Evolutionary conservation across 2,888 invertebrate genomes (phyloP).

Genomic region (Ochlodes sylvanus): DNA sequence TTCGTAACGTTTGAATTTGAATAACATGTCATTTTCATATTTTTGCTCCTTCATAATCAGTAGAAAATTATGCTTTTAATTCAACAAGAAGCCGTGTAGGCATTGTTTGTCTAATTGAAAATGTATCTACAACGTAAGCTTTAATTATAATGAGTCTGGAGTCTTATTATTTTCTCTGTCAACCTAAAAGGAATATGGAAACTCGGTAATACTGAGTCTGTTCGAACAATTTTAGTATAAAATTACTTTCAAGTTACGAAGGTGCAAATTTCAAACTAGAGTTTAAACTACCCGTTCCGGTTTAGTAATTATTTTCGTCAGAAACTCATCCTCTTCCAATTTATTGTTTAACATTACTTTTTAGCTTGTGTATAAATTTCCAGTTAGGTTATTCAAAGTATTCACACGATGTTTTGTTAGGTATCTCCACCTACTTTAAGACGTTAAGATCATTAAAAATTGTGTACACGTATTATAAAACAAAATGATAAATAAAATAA

Average conservation of each 20-base stretch:
- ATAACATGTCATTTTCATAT: no score
- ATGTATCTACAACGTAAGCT: conserved; percentile 21
- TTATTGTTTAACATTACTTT: not conserved
- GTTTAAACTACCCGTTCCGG: conserved; percentile 7
- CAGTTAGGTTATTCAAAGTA: no score
- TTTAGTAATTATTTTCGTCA: conserved; percentile 13
- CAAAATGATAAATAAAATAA: no score
- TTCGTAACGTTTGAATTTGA: no score
- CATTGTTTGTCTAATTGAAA: conserved; percentile 26
- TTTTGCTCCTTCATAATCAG: no score
- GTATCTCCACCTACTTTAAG: no score
- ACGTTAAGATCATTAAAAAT: no score
- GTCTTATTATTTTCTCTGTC: conserved; percentile 28
- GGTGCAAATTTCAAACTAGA: conserved; percentile 19
- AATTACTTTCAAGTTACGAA: conserved; percentile 31
- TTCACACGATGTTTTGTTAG: no score
- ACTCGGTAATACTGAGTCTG: conserved; percentile 26
- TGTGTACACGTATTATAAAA: no score
- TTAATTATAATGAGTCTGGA: conserved; percentile 31
- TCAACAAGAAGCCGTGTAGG: not conserved
- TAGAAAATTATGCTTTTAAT: not conserved
- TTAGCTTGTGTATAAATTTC: no score
- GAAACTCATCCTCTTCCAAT: conserved; percentile 4
- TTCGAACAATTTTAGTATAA: conserved; percentile 32
- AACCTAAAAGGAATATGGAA: conserved; percentile 32